These are phyloP conservation scores for Laothoe populi DNA, from an alignment of 2,888 invertebrate genomes.

Conservation along the genomic window DNA sequence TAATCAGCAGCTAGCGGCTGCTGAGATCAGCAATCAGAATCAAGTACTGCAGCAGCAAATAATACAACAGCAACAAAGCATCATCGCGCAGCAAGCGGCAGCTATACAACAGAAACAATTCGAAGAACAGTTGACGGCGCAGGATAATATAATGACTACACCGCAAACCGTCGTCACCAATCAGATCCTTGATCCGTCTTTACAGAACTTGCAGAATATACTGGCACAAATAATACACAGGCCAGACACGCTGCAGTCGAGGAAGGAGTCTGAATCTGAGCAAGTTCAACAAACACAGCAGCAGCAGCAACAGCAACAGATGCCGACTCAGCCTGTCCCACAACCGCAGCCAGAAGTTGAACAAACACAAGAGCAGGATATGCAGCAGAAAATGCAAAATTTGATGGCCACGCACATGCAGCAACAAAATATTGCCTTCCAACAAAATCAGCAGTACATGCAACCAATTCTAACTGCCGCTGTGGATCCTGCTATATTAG, in stretches of 20 bases:
- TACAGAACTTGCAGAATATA: constrained; percentile 79
- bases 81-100: constrained; percentile 76
- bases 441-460: constrained; percentile 65
- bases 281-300: constrained; percentile 56
- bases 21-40: constrained; percentile 75
- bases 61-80: constrained; percentile 77
- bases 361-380: constrained; percentile 55
- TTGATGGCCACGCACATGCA: constrained; percentile 64
- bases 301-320: constrained; percentile 41
- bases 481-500: constrained; percentile 68
- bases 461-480: constrained; percentile 62
- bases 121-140: constrained; percentile 68
- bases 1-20: constrained; percentile 68
- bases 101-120: constrained; percentile 78
- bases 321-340: constrained; percentile 39
- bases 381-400: constrained; percentile 69
- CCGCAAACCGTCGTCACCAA: constrained; percentile 71
- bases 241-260: constrained; percentile 69
- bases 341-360: constrained; percentile 55
- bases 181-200: constrained; percentile 78
- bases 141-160: constrained; percentile 65
- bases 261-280: constrained; percentile 76
- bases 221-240: constrained; percentile 77
- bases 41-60: constrained; percentile 84
- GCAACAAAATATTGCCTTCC: constrained; percentile 61